Evolutionary conservation across 2,113 vertebrate genomes (phyloP).

Genomic region (Pristiophorus japonicus): DNA sequence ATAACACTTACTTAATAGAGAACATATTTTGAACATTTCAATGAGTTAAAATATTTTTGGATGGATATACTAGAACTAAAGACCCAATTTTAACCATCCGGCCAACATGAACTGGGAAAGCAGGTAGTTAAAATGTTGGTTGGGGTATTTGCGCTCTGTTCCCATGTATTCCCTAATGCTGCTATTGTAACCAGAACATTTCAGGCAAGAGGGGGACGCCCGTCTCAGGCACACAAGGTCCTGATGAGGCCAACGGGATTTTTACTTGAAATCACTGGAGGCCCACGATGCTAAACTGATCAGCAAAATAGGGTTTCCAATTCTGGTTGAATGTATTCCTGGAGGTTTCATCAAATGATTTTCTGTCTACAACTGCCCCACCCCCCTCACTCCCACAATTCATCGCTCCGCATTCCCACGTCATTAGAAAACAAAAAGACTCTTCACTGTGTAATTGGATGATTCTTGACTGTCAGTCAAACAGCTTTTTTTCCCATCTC

Average conservation of each 20-base stretch:
- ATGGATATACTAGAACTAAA: background rate
- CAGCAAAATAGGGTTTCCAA: background rate
- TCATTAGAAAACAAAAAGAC: background rate
- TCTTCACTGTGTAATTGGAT: background rate
- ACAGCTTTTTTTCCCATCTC: background rate
- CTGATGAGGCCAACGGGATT: background rate
- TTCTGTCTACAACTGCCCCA: background rate
- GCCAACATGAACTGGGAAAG: background rate
- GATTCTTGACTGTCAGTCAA: background rate
- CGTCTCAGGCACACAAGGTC: background rate
- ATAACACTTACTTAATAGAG: background rate
- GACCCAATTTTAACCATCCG: background rate
- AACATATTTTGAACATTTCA: conserved; percentile 6
- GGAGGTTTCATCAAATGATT: background rate
- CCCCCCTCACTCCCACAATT: background rate
- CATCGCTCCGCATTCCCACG: background rate
- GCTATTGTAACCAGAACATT: background rate
- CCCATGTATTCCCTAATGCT: background rate
- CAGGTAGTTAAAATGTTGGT: background rate
- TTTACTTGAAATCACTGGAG: background rate
- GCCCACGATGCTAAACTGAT: background rate
- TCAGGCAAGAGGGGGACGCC: background rate
- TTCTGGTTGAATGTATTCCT: background rate
- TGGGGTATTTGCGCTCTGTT: background rate
- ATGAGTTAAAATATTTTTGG: background rate